phyloP scores from a whole-genome alignment of 1,140 invertebrate genomes.

The Ladona fulva region DNA sequence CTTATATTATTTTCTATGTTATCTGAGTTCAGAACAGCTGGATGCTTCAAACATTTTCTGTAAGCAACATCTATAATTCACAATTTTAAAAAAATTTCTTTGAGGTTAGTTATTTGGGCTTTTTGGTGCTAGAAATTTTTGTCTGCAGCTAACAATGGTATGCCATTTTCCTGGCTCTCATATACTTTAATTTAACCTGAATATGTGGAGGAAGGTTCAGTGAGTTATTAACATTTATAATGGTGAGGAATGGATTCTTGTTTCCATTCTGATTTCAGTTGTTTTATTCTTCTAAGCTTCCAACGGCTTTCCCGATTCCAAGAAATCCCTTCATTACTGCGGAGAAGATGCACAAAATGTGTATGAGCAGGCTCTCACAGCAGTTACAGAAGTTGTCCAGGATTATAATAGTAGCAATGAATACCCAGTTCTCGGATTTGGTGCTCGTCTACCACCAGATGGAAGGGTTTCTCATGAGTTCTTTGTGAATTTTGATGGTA shows the following conservation, averaged over 20 bases:
- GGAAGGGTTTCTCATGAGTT: conserved; percentile 49
- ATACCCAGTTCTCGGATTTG: conserved; percentile 49
- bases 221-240: neutral
- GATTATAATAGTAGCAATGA: conserved; percentile 49
- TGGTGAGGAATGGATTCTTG: neutral
- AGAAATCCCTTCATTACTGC: conserved; percentile 49
- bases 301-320: conserved; percentile 47
- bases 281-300: conserved; percentile 40
- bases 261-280: neutral
- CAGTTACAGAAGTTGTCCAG: conserved; percentile 54
- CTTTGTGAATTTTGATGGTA: conserved; percentile 47
- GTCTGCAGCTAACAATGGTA: no score
- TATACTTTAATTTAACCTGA: no score
- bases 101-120: no score
- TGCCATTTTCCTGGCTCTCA: no score
- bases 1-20: no score
- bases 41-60: no score
- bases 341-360: conserved; percentile 39
- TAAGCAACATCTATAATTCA: no score
- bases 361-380: conserved; percentile 48
- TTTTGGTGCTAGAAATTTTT: no score
- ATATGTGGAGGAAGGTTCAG: no score
- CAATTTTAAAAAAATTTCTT: no score
- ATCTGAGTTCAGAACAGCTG: no score
- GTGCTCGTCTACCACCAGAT: conserved; percentile 43